These are phyloP conservation scores for Drosophila pseudoananassae DNA, from an alignment of 1,140 invertebrate species.

Conservation along the genomic window DNA sequence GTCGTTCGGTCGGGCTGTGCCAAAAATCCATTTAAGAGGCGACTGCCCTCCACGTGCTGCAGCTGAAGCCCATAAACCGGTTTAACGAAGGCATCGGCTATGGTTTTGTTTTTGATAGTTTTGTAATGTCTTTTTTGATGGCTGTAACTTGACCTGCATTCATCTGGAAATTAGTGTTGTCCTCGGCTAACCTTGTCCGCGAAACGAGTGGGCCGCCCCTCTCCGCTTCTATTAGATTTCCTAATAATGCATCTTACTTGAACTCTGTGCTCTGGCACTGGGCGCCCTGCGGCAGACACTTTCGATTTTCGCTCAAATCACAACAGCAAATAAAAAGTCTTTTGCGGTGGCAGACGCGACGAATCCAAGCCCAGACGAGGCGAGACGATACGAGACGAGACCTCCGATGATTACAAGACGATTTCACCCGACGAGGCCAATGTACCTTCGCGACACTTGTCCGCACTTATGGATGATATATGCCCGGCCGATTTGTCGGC, in stretches of 20 bases:
- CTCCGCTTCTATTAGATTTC: conserved; percentile 5
- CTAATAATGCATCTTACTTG: conserved; percentile 46
- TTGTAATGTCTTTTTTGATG: conserved; percentile 50
- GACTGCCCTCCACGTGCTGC: conserved; percentile 34
- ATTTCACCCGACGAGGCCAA: conserved; percentile 68
- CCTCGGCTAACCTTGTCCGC: conserved; percentile 61
- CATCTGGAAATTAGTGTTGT: conserved; percentile 55
- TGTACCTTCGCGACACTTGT: conserved; percentile 50
- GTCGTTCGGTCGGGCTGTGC: conserved; percentile 12
- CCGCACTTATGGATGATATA: conserved; percentile 14
- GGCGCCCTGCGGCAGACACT: conserved; percentile 39
- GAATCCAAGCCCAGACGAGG: neutral
- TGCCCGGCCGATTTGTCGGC: conserved; percentile 21
- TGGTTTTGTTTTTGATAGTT: conserved; percentile 32
- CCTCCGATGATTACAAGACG: conserved; percentile 40
- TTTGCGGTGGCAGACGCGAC: conserved; percentile 1
- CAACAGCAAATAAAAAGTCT: conserved; percentile 49
- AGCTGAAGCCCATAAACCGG: conserved; percentile 25
- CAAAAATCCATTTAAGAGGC: conserved; percentile 36
- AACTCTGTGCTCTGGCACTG: conserved; percentile 15
- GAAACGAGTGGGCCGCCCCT: conserved; percentile 49
- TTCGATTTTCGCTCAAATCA: conserved; percentile 69
- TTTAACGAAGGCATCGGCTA: conserved; percentile 7
- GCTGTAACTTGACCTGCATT: conserved; percentile 61
- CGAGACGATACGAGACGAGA: neutral